Evolutionary conservation across 2,797 vertebrate species (phyloP).

Genomic region (Luscinia luscinia): DNA sequence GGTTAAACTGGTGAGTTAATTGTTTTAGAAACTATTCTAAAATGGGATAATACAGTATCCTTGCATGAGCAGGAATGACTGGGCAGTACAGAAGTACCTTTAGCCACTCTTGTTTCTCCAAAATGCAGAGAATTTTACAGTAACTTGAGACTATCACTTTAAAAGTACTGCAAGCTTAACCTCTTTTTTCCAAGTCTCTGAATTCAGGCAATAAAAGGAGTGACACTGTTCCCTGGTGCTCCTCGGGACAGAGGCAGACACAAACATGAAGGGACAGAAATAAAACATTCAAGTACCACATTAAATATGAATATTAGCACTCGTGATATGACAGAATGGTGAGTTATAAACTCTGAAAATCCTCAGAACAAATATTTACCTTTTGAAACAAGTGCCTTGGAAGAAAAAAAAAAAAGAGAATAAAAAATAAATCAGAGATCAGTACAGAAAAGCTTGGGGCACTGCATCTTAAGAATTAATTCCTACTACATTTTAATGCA

Average conservation of each 20-base stretch:
- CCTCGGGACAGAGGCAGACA: not conserved
- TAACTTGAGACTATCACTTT: not conserved
- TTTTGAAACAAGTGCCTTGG: not conserved
- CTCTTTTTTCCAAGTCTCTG: not conserved
- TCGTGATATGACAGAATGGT: not conserved
- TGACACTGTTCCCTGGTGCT: not conserved
- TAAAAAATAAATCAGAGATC: not conserved
- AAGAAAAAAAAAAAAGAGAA: not conserved
- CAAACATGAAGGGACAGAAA: not conserved
- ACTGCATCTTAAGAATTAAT: not conserved
- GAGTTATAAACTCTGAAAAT: not conserved
- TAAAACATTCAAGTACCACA: not conserved
- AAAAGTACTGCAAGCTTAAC: not conserved
- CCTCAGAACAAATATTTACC: not conserved
- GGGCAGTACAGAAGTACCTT: not conserved
- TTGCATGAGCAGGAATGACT: not conserved
- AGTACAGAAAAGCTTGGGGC: not conserved
- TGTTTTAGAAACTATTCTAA: not conserved
- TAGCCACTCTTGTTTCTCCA: not conserved
- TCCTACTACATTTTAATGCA: not conserved
- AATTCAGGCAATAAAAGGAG: not conserved
- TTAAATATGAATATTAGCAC: not conserved
- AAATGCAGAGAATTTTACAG: not conserved
- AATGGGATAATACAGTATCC: not conserved
- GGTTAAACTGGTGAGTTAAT: not conserved